Evolutionary conservation across 2,888 invertebrate genomes (phyloP), one percentile per base, ranked within the genome.

Genomic region (Polydrusus cervinus): DNA sequence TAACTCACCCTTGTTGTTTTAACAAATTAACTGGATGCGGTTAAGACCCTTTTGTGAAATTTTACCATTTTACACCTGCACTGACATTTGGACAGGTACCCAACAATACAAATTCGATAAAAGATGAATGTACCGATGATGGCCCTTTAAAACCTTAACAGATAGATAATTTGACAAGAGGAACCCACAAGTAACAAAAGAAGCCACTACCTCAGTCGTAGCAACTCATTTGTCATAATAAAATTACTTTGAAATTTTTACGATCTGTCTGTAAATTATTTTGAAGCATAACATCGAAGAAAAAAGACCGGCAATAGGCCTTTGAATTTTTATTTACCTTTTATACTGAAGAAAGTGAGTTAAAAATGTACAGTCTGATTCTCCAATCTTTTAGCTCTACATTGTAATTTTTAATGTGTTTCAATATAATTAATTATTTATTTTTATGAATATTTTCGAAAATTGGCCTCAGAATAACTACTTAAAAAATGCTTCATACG

Each of bases 131-230:
- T 80, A 70, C 78, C 77, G 80, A 81, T 81, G 81, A 82, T 82
- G 81, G 80, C 80, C 80, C 80, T 80, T 80, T 81, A 81, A 80
- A 78, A 80, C 80, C 80, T 79, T 79, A 75, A 82, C 81, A 81
- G 79, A 81, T 81, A 80, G 82, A 82, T 83, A 83, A 83, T 83
- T 83, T 83, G 83, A 83, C 83, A 83, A 82, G 81, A 81, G 78
- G 80, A 80, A 79, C 82, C 83, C 83, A 79, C 83, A 82, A 82
- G 77, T 77, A 78, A 81, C 80, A 81, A 81, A 76, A 75, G 76
- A 68, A 78, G 66, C 74, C 72, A 82, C 82, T 81, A 82, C 80
- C 81, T 82, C 79, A 78, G 79, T 75, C 78, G 66, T 80, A 80
- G 78, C 81, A 82, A 79, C 78, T 80, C 82, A 83, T 83, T 83